Base-by-base conservation (phyloP, 2,888 invertebrate species). In the Lamellibrachia columna region DNA sequence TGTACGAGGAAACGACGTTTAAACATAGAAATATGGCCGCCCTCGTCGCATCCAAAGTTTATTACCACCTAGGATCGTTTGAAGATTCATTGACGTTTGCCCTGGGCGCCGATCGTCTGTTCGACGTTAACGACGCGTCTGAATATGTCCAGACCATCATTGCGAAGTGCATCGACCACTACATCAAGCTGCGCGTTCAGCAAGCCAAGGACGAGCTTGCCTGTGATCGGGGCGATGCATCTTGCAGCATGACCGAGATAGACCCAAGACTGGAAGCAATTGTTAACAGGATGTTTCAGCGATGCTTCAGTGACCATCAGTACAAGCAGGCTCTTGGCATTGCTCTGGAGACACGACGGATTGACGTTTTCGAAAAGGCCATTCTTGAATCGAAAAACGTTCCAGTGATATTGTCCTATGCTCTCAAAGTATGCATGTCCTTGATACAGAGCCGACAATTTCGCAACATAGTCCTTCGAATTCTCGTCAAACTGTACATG, bases 131-230 rank as follows among this genome's bases (percentile, higher is more conserved):
- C 96, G 98, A 98, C 58, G 97, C 98, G 93, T 98, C 98, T 94
- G 99, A 99, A 97, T 99, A 99, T 97, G 99, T 99, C 1, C 99
- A 99, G 96, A 99, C 99, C 0, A 99, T 98, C 90, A 98, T 99
- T 95, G 99, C 99, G 2, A 99, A 99, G 97, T 99, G 99, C 96
- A 99, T 99, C 95, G 99, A 99, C 97, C 98, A 98, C 96, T 99
- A 99, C 96, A 99, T 98, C 7, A 98, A 98, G 95, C 98, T 98
- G 96, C 90, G 93, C n/a, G 93, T 93, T 40, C 91, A 91, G 53
- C 93, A 93, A 52, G 92, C 93, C 53, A 92, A 97, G 98, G 40
- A 53, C 22, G 91, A 9, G 92, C 96, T 97, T 11, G 97, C 98
- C 53, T 96, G 96, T 95, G 97, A 98, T 60, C 97, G 98, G 93